Conservation (phyloP, 2,797 vertebrate species). For the Peromyscus melanophrys region DNA sequence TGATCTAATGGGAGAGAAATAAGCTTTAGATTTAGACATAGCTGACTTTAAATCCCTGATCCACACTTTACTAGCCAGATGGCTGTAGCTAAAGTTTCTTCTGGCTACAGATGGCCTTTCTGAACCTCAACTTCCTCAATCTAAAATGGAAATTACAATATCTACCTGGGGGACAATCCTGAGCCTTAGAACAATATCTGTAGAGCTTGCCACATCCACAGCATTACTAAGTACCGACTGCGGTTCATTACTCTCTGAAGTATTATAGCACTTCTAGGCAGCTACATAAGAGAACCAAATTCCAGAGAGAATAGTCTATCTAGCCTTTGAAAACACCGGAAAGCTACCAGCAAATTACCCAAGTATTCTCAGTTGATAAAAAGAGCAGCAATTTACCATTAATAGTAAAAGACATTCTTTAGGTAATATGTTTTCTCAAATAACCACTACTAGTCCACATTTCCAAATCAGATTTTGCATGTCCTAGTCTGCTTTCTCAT, state of each 20-base stretch:
- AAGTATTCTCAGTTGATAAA: slow-evolving; percentile 21
- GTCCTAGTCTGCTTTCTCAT: slow-evolving; percentile 42
- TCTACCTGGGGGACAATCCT: slow-evolving; percentile 64
- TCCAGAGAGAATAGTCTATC: slow-evolving; percentile 44
- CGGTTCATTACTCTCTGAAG: background rate
- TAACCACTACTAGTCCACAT: slow-evolving; percentile 42
- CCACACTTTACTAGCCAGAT: slow-evolving; percentile 51
- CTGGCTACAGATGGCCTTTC: slow-evolving; percentile 15
- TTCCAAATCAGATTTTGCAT: slow-evolving; percentile 57
- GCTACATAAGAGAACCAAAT: background rate
- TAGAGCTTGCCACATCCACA: background rate
- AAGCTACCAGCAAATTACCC: background rate
- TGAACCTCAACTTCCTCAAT: slow-evolving; percentile 64
- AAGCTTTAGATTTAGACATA: slow-evolving; percentile 68
- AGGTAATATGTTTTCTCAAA: slow-evolving; percentile 44
- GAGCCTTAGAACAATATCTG: slow-evolving; percentile 60
- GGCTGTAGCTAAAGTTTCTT: background rate
- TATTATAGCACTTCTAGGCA: background rate
- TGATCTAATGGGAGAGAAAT: background rate
- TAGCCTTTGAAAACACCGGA: background rate
- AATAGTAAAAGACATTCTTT: slow-evolving; percentile 29
- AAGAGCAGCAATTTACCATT: slow-evolving; percentile 44
- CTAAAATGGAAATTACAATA: slow-evolving; percentile 76
- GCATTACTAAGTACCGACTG: slow-evolving; percentile 36
- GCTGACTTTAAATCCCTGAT: slow-evolving; percentile 71